Percentiles rank a stretch among this genome's conserved stretches.
Evolutionary conservation across 2,113 vertebrate genomes (phyloP).

Genomic region (Eublepharis macularius): DNA sequence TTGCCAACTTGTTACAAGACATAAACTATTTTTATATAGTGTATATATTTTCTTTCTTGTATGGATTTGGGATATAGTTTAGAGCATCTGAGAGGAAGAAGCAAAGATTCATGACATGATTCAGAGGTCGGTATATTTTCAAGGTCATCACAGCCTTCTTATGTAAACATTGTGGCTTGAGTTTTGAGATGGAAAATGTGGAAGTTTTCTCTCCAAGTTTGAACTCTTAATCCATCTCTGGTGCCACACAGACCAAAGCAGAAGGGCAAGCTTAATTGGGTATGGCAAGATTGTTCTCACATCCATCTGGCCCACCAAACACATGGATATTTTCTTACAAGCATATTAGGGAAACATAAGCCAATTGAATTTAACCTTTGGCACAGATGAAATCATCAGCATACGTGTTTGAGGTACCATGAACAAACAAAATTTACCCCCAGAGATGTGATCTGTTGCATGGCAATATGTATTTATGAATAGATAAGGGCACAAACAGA

Average conservation of each 20-base stretch:
- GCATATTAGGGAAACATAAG: constrained; percentile 25
- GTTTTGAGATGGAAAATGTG: not conserved
- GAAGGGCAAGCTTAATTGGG: constrained; percentile 12
- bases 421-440: constrained; percentile 1
- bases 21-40: constrained; percentile 24
- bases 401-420: not conserved
- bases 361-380: constrained; percentile 8
- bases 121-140: not conserved
- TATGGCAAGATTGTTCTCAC: constrained; percentile 24
- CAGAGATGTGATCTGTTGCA: not conserved
- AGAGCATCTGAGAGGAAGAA: not conserved
- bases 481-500: too few species aligned
- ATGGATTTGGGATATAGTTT: constrained; percentile 26
- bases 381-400: not conserved
- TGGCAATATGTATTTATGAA: not conserved
- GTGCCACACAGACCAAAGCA: constrained; percentile 6
- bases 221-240: not conserved
- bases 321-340: not conserved
- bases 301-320: constrained; percentile 12
- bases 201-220: not conserved
- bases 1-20: not conserved
- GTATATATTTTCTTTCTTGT: not conserved
- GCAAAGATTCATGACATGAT: not conserved
- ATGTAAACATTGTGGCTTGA: not conserved
- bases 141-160: not conserved